Evolutionary conservation across 2,797 vertebrate species (phyloP).

Genomic region (Falco columbarius): DNA sequence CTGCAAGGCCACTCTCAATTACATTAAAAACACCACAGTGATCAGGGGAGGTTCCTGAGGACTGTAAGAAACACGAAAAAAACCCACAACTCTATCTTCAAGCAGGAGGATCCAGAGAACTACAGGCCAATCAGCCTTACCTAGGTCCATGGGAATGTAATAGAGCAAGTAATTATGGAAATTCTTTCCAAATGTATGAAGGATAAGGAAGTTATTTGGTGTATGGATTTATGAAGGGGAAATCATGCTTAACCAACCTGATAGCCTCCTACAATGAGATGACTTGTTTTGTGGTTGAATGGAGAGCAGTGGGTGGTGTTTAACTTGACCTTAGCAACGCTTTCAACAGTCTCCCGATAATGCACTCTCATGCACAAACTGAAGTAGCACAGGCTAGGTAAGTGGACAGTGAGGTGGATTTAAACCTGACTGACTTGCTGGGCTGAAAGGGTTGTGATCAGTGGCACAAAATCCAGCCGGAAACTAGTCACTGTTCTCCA

Average conservation of each 20-base stretch:
- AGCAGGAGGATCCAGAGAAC: background rate
- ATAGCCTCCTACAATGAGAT: background rate
- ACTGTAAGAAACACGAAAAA: background rate
- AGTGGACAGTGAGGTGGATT: background rate
- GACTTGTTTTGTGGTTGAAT: background rate
- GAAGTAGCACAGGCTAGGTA: background rate
- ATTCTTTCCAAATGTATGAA: too few species aligned
- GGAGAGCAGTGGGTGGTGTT: background rate
- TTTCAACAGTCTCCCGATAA: background rate
- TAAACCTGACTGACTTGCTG: background rate
- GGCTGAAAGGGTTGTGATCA: background rate
- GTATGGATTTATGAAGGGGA: background rate
- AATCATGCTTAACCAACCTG: background rate
- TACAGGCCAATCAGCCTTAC: background rate
- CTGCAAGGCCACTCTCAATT: background rate
- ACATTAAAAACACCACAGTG: background rate
- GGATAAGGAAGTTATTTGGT: background rate
- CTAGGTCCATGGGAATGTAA: too few species aligned
- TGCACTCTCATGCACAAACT: background rate
- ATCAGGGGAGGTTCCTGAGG: background rate
- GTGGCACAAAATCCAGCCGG: background rate
- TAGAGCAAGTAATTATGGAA: too few species aligned
- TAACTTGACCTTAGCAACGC: background rate
- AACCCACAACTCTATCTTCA: background rate
- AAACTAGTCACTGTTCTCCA: background rate